phyloP scores from a whole-genome alignment of 2,888 invertebrate genomes.

The Linhomoeus sp. region DNA sequence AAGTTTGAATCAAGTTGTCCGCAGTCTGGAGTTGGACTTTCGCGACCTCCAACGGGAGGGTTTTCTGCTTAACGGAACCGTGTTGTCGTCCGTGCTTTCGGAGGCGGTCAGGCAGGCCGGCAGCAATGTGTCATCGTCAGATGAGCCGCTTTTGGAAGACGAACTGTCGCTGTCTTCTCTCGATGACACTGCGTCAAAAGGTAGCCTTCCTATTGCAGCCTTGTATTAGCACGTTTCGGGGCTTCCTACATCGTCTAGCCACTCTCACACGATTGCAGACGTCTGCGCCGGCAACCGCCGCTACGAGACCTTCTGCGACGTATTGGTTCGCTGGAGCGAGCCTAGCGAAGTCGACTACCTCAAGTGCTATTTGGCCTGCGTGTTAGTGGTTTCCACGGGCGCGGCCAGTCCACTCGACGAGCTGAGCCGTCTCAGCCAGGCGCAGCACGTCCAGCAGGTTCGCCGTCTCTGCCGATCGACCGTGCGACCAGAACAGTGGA shows the following conservation, averaged over 20 bases:
- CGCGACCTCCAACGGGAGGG: constrained; percentile 29
- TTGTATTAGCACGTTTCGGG: no score
- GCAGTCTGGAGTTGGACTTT: constrained; percentile 26
- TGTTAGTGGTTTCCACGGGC: constrained; percentile 39
- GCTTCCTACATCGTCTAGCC: no score
- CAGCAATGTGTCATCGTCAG: neutral
- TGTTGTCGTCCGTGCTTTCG: constrained; percentile 19
- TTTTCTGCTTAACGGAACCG: constrained; percentile 20
- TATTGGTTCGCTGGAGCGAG: constrained; percentile 49
- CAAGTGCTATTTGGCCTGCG: constrained; percentile 35
- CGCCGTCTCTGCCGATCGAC: no score
- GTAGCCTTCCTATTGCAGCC: no score
- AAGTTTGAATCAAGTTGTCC: constrained; percentile 18
- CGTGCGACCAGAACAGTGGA: no score
- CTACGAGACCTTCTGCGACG: constrained; percentile 87
- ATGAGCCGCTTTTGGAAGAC: neutral
- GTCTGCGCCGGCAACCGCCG: no score
- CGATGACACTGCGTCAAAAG: no score
- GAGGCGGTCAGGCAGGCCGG: constrained; percentile 9
- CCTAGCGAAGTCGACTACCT: constrained; percentile 83
- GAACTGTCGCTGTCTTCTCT: no score
- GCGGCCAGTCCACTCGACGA: constrained; percentile 50
- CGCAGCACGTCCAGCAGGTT: constrained; percentile 52
- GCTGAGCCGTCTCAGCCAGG: constrained; percentile 51
- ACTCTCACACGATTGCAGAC: no score